A percentile compares a stretch with the other conserved stretches of the same genome.
phyloP scores from a whole-genome alignment of 2,113 vertebrate species.

The Chamaea fasciata region DNA sequence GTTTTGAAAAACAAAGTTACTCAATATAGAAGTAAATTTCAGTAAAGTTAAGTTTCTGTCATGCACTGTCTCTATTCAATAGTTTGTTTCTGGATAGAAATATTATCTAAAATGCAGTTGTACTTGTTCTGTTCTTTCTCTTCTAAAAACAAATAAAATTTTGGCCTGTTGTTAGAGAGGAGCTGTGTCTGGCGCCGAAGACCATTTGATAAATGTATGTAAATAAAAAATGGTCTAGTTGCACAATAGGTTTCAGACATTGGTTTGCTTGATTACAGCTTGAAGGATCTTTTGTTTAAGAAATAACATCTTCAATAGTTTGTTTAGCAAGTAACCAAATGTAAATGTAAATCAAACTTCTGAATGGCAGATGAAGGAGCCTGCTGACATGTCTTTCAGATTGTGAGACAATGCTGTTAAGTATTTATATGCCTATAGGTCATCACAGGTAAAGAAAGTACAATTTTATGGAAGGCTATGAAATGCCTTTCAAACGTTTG shows the following conservation, averaged over 20 bases:
- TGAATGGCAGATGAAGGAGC: background rate
- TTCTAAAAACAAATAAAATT: background rate
- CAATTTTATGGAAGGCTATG: background rate
- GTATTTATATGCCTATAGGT: background rate
- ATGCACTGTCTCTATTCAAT: background rate
- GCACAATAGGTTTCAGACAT: background rate
- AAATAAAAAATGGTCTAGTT: background rate
- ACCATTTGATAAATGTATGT: background rate
- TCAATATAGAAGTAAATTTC: background rate
- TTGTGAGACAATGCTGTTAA: background rate
- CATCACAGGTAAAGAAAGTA: background rate
- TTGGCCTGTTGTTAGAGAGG: background rate
- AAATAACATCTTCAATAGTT: background rate
- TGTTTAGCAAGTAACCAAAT: background rate
- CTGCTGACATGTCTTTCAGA: background rate
- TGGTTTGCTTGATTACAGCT: background rate
- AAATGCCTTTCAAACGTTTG: background rate
- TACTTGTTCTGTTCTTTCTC: background rate
- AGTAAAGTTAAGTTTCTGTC: background rate
- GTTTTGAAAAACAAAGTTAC: background rate
- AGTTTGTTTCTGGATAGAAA: background rate
- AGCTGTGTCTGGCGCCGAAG: background rate
- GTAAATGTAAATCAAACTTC: background rate
- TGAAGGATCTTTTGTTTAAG: background rate
- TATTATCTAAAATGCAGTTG: background rate